A percentile compares a stretch with the other conserved stretches of the same genome.
Conservation (phyloP, 2,888 invertebrate species). For the Eristalis intricaria region DNA sequence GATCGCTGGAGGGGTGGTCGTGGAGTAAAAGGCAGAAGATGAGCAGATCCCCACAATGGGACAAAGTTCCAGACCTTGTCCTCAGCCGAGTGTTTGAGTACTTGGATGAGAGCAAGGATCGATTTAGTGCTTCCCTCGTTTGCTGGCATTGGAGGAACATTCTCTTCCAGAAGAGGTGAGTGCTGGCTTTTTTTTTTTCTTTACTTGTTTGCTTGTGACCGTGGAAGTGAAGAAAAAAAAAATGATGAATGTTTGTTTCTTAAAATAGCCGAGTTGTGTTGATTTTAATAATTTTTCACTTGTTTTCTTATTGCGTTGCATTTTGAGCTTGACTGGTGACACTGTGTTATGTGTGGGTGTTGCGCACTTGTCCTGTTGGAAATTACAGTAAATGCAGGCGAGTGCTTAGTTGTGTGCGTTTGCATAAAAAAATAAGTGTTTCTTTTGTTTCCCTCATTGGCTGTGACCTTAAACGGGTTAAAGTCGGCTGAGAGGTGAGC, state of each 20-base stretch:
- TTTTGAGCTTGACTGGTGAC: not conserved
- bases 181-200: conserved; percentile 24
- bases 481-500: conserved; percentile 7
- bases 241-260: conserved; percentile 1
- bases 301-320: conserved; percentile 16
- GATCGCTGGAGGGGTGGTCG: conserved; percentile 35
- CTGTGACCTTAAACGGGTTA: conserved; percentile 47
- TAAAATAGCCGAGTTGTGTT: conserved; percentile 49
- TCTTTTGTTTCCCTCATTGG: conserved; percentile 44
- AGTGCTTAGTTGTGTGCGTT: not conserved
- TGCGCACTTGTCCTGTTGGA: conserved; percentile 50
- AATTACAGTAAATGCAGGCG: conserved; percentile 33
- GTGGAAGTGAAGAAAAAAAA: not conserved
- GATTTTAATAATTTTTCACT: not conserved
- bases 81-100: conserved; percentile 82
- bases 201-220: not conserved
- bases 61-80: conserved; percentile 79
- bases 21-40: conserved; percentile 61
- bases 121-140: conserved; percentile 82
- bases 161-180: conserved; percentile 81
- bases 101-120: conserved; percentile 80
- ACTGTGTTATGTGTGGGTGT: conserved; percentile 35
- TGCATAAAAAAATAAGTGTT: conserved; percentile 22
- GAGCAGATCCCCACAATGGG: conserved; percentile 77
- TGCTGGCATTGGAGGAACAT: conserved; percentile 84